phyloP scores from a whole-genome alignment of 2,888 invertebrate species.

The Ashinkailepas kermadecensis region DNA sequence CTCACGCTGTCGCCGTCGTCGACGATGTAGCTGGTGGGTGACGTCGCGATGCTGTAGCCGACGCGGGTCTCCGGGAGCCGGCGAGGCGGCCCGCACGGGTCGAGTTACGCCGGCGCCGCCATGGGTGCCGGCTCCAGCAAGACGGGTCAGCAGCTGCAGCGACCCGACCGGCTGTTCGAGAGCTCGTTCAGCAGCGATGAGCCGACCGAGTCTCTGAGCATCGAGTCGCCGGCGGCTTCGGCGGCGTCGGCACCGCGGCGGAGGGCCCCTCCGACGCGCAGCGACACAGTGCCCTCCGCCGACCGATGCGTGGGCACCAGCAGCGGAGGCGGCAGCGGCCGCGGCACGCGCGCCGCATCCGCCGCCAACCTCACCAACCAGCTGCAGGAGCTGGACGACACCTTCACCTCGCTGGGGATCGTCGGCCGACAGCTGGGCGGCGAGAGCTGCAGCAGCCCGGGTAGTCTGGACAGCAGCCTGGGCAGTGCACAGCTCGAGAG shows the following conservation, averaged over 20 bases:
- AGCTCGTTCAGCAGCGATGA: neutral
- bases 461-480: slow-evolving; percentile 22
- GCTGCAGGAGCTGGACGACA: slow-evolving; percentile 32
- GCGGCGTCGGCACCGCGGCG: neutral
- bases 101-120: too few species aligned
- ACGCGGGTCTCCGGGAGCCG: too few species aligned
- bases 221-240: neutral
- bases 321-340: neutral
- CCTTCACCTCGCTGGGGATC: slow-evolving; percentile 33
- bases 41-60: too few species aligned
- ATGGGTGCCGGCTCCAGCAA: neutral
- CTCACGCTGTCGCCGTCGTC: too few species aligned
- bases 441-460: slow-evolving; percentile 23
- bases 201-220: neutral
- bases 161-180: neutral
- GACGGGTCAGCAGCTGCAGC: neutral
- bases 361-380: slow-evolving; percentile 28
- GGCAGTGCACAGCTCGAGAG: neutral
- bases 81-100: too few species aligned
- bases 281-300: neutral
- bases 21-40: too few species aligned
- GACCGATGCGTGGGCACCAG: neutral
- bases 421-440: slow-evolving; percentile 30
- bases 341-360: neutral
- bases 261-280: neutral